Base-by-base conservation (phyloP, 2,888 invertebrate genomes). In the Sylvicola cinctus region DNA sequence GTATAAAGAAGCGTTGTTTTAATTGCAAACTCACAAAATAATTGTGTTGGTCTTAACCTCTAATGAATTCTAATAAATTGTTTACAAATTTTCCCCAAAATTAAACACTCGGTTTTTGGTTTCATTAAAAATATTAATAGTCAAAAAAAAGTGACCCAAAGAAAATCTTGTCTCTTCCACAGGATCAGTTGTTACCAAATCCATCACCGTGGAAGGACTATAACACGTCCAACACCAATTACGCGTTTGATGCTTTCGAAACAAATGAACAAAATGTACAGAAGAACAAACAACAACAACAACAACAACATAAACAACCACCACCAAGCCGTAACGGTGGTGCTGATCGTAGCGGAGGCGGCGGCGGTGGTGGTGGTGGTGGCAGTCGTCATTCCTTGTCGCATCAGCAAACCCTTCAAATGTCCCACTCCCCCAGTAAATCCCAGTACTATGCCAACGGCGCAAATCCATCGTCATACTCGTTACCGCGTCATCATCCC, bases 181-280 rank as follows among this genome's bases (percentile, higher is more conserved):
- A 20, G 20, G 83, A 83, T 45, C 79, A 77, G 45, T 60, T 85
- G 32, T 79, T 85, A 44, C 76, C 78, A 15, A 78, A 73, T 52
- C 20, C 20, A 8, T 74, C 79, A 13, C 81, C 83, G 1, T 88
- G 88, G 87, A 83, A 83, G 51, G 87, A 87, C 50, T 87, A 85
- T 52, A 20, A 20, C 20, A 73, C 79, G 0, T 63, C 74, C 2
- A 83, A 80, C 55, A 84, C 83, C 0, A 88, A 87, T 58, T 87
- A 85, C 57, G 87, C 81, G 0, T 88, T 87, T 56, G 20, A 20
- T 20, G 20, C 20, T 6, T 20, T 20, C 20, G 20, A 20, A 20
- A 20, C 20, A 20, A 20, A 20, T 8, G 20, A 20, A 20, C 20
- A 20, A 20, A 20, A 20, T 20, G 8, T 20, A 6, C 20, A 20